Evolutionary conservation across 1,140 invertebrate genomes (phyloP).

Genomic region (Drosophila nebulosa): DNA sequence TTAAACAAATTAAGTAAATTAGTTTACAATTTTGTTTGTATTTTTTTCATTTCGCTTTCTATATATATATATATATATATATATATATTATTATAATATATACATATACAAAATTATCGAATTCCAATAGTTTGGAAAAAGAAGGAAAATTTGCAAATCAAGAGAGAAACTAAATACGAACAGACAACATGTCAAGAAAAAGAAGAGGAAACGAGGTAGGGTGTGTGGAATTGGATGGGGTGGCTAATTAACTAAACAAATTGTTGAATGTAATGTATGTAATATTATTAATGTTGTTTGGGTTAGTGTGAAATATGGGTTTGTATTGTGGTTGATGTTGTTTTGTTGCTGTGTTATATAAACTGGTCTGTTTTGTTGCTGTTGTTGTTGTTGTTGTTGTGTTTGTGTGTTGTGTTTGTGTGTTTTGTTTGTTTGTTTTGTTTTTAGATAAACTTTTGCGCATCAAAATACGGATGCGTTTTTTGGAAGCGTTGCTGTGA

Average conservation of each 20-base stretch:
- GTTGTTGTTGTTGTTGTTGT: conserved; percentile 8
- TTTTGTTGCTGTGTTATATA: not conserved
- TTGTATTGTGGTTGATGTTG: conserved; percentile 9
- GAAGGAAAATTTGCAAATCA: not conserved
- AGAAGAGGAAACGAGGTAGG: not conserved
- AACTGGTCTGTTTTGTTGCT: conserved; percentile 1
- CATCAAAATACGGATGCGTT: conserved; percentile 79
- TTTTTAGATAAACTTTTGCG: conserved; percentile 78
- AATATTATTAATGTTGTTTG: not conserved
- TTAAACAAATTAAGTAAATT: conserved; percentile 2
- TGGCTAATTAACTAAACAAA: not conserved
- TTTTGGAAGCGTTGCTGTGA: conserved; percentile 79
- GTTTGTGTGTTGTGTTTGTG: conserved; percentile 18
- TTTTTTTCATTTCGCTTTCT: not conserved
- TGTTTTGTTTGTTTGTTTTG: conserved; percentile 20
- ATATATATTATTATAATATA: conserved; percentile 21
- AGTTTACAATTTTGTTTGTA: conserved; percentile 10
- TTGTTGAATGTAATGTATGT: not conserved
- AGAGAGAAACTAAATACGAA: not conserved
- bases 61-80: conserved; percentile 43
- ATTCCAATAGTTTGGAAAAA: not conserved
- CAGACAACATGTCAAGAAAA: not conserved
- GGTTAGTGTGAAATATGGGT: conserved; percentile 5
- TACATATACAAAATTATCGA: not conserved
- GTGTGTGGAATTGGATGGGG: not conserved